phyloP scores from a whole-genome alignment of 1,140 invertebrate species.

The Bombus turneri region DNA sequence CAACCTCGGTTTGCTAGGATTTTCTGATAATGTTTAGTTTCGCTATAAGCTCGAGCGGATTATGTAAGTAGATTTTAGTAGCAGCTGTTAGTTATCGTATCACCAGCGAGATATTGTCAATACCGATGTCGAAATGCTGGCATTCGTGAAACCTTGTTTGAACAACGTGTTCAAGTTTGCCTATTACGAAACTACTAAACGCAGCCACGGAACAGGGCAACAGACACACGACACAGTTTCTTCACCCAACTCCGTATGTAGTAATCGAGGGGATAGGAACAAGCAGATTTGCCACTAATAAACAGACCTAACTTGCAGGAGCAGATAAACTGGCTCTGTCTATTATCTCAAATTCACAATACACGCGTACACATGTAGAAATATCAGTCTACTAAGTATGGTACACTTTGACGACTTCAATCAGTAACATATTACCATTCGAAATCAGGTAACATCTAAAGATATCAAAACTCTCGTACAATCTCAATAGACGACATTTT shows the following conservation, averaged over 20 bases:
- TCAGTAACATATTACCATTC: too few relatives aligned
- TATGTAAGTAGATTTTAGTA: neutral
- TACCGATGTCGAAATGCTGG: neutral
- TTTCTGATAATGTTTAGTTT: too few relatives aligned
- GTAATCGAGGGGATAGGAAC: neutral
- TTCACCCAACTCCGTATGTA: neutral
- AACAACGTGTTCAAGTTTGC: conserved; percentile 9
- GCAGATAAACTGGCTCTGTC: too few relatives aligned
- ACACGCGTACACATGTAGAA: too few relatives aligned
- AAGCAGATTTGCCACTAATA: neutral
- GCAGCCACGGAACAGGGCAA: neutral
- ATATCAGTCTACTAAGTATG: too few relatives aligned
- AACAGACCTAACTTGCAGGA: neutral
- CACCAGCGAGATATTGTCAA: neutral
- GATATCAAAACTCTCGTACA: too few relatives aligned
- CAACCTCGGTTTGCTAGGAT: too few relatives aligned
- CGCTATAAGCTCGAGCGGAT: neutral
- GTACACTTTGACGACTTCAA: too few relatives aligned
- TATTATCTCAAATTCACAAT: too few relatives aligned
- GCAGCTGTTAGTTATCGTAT: neutral
- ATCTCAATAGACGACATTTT: too few relatives aligned
- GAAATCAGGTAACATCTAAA: too few relatives aligned
- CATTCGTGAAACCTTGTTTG: neutral
- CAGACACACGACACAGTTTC: conserved; percentile 7
- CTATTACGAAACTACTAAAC: neutral